phyloP scores from a whole-genome alignment of 2,888 invertebrate genomes.

The Ichneumoninae sp. region DNA sequence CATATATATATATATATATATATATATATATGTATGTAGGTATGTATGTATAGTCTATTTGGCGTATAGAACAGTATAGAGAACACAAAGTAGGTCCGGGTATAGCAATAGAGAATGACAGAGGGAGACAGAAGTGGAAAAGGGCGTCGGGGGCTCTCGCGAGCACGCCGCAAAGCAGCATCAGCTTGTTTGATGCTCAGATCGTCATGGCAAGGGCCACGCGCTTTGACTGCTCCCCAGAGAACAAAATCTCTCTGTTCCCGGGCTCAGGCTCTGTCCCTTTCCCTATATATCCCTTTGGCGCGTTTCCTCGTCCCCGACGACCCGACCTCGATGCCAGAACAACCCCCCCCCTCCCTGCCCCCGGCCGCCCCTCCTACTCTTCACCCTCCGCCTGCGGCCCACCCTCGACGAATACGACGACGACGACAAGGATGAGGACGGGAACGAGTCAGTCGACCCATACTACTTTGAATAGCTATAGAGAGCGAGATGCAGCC shows the following conservation, averaged over 20 bases:
- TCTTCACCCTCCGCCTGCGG: constrained; percentile 51
- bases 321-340: constrained; percentile 59
- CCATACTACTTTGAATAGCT: constrained; percentile 69
- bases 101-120: constrained; percentile 26
- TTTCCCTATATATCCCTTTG: constrained; percentile 59
- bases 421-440: constrained; percentile 2
- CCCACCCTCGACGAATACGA: constrained; percentile 51
- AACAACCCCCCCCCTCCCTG: constrained; percentile 53
- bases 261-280: constrained; percentile 59
- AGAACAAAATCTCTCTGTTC: constrained; percentile 83
- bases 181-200: constrained; percentile 82
- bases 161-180: constrained; percentile 76
- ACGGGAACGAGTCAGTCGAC: constrained; percentile 34
- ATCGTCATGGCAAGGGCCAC: constrained; percentile 81
- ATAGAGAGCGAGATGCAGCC: constrained; percentile 69
- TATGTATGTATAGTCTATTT: constrained; percentile 56
- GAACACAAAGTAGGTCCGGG: background rate
- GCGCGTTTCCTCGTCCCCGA: constrained; percentile 56
- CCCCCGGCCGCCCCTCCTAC: constrained; percentile 42
- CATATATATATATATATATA: background rate
- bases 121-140: constrained; percentile 44
- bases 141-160: constrained; percentile 58
- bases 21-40: background rate
- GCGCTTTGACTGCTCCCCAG: constrained; percentile 84
- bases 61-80: constrained; percentile 30